Conservation (phyloP, 2,113 vertebrate genomes). For the Arizona elegans region DNA sequence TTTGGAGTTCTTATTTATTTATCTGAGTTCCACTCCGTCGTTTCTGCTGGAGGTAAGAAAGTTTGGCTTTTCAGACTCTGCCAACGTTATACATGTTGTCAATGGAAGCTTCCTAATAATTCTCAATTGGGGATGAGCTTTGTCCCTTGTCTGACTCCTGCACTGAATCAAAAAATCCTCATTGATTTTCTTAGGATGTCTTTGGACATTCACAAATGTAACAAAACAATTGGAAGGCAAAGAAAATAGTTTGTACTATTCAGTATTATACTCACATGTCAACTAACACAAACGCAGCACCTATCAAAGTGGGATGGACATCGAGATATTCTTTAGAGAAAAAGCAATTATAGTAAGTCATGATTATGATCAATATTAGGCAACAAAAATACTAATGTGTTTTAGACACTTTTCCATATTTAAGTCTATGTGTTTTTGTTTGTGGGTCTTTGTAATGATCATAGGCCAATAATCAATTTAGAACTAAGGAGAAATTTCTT, state of each 20-base stretch:
- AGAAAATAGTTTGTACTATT: not conserved
- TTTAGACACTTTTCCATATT: not conserved
- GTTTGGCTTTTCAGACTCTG: not conserved
- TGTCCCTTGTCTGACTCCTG: not conserved
- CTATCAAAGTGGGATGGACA: accelerated
- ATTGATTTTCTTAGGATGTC: not conserved
- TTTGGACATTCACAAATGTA: not conserved
- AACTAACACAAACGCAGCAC: too few relatives aligned
- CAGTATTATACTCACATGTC: not conserved
- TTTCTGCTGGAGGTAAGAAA: not conserved
- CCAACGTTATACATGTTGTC: not conserved
- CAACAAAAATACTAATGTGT: not conserved
- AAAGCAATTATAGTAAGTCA: not conserved
- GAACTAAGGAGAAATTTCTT: too few relatives aligned
- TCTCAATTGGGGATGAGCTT: too few relatives aligned
- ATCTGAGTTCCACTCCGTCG: not conserved
- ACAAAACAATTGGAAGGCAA: not conserved
- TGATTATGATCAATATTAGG: not conserved
- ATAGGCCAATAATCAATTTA: not conserved
- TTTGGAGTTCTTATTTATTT: not conserved
- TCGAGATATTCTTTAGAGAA: not conserved
- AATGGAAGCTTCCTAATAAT: not conserved
- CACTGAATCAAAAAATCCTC: not conserved
- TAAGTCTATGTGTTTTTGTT: not conserved
- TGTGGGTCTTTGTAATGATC: not conserved